Conservation (phyloP, 2,113 vertebrate species). For the Heptranchias perlo region DNA sequence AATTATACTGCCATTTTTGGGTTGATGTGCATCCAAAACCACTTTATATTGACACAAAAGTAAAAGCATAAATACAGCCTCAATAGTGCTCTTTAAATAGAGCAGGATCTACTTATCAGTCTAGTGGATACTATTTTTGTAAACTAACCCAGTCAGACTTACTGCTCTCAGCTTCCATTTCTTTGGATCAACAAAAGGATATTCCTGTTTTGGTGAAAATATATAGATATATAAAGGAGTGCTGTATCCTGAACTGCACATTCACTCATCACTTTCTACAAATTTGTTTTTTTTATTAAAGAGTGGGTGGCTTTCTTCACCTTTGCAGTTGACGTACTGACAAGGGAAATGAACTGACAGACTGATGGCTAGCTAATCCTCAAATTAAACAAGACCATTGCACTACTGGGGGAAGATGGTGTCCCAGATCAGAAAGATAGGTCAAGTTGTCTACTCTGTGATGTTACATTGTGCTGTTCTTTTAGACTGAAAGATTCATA, state of each 20-base stretch:
- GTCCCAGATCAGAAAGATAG: not conserved
- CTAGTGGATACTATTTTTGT: not conserved
- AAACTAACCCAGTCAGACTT: not conserved
- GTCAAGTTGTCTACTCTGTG: not conserved
- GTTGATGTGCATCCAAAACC: slow-evolving; percentile 13
- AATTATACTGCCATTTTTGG: not conserved
- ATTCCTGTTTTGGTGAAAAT: not conserved
- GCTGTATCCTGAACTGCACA: not conserved
- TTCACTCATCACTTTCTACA: not conserved
- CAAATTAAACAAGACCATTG: not conserved
- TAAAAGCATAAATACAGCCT: not conserved
- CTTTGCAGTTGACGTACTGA: not conserved
- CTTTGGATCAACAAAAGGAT: not conserved
- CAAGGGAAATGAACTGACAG: not conserved
- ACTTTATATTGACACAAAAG: not conserved
- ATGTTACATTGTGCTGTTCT: not conserved
- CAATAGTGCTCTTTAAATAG: not conserved
- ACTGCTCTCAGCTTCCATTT: not conserved
- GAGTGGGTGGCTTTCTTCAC: not conserved
- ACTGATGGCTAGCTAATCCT: not conserved
- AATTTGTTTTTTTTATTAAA: not conserved
- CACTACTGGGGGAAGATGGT: not conserved
- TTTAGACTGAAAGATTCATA: not conserved
- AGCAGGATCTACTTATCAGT: not conserved
- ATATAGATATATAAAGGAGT: not conserved